Evolutionary conservation across 2,797 vertebrate species (phyloP), one percentile per base, ranked within the genome.

Genomic region (Coccyzus lansbergi): DNA sequence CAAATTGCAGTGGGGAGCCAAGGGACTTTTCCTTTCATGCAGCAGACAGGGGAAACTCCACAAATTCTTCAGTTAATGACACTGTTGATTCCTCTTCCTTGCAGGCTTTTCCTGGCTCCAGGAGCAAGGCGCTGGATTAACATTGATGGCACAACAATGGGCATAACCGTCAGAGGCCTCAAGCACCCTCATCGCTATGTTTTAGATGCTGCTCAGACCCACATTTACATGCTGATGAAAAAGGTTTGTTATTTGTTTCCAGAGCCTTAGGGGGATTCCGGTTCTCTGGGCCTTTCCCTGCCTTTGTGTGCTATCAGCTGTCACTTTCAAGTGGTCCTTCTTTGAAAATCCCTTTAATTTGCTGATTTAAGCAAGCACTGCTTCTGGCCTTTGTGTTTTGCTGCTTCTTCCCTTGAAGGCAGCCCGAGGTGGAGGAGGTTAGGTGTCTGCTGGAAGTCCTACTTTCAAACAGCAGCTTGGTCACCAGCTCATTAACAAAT

Each of bases 211-310:
- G 99, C 99, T 2, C 99, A 99, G 76, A 99, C 99, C 5, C 99
- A 99, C 96, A 99, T 99, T 92, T 99, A 99, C 98, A 99, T 99
- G 99, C 98, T 99, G 83, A 99, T 99, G 99, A 99, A 99, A 98
- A 99, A 99, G 99, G 99, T 99, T 86, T 92, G 97, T 64, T 18
- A 4, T 17, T 94, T 86, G 87, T 63, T 94, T 85, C 62, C 72
- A 46, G 44, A 94, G 53, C 88, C 78, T 20, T 8, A 48, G 86
- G 91, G 92, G 82, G 22, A 87, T 93, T 94, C 87, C 86, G 51
- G 76, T 40, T 77, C 87, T 78, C 28, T 14, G 59, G 69, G 74
- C 67, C 46, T 86, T 85, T 21, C 92, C 46, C 3, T 49, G 74
- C 76, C 52, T 81, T 68, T 85, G 48, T 76, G 80, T 67, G 63